These are phyloP conservation scores for Phyllotreta cruciferae DNA, from an alignment of 2,888 invertebrate species.

Conservation along the genomic window DNA sequence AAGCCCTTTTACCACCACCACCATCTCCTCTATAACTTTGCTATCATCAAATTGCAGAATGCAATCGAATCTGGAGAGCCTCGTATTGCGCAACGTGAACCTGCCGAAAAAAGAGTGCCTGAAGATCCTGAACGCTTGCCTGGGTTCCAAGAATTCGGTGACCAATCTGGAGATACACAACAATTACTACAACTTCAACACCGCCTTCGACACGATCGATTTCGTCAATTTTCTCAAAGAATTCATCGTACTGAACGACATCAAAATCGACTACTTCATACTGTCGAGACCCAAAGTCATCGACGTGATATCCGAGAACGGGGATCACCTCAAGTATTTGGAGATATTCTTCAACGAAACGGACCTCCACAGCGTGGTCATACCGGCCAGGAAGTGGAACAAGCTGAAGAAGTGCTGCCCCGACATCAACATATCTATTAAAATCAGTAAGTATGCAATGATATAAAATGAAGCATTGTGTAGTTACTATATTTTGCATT, in stretches of 20 bases:
- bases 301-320: slow-evolving; percentile 57
- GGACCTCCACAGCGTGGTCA: slow-evolving; percentile 58
- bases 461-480: no score
- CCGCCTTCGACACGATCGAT: slow-evolving; percentile 44
- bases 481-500: slow-evolving; percentile 5
- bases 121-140: slow-evolving; percentile 58
- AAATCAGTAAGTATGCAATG: slow-evolving; percentile 42
- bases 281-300: slow-evolving; percentile 58
- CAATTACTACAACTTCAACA: slow-evolving; percentile 59
- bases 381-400: slow-evolving; percentile 59
- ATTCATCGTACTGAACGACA: slow-evolving; percentile 54
- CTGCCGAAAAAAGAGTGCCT: slow-evolving; percentile 59
- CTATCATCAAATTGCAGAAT: slow-evolving; percentile 51
- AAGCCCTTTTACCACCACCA: slow-evolving; percentile 30
- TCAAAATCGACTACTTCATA: slow-evolving; percentile 62
- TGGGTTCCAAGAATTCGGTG: slow-evolving; percentile 55
- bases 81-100: slow-evolving; percentile 60
- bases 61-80: slow-evolving; percentile 57
- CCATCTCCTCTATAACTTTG: neutral
- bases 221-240: slow-evolving; percentile 54
- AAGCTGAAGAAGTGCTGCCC: slow-evolving; percentile 57
- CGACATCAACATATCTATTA: slow-evolving; percentile 56
- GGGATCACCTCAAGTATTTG: slow-evolving; percentile 53
- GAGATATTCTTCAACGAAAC: slow-evolving; percentile 60
- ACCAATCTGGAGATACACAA: slow-evolving; percentile 59